phyloP scores from a whole-genome alignment of 1,140 invertebrate species.

The Calliphora vicina region DNA sequence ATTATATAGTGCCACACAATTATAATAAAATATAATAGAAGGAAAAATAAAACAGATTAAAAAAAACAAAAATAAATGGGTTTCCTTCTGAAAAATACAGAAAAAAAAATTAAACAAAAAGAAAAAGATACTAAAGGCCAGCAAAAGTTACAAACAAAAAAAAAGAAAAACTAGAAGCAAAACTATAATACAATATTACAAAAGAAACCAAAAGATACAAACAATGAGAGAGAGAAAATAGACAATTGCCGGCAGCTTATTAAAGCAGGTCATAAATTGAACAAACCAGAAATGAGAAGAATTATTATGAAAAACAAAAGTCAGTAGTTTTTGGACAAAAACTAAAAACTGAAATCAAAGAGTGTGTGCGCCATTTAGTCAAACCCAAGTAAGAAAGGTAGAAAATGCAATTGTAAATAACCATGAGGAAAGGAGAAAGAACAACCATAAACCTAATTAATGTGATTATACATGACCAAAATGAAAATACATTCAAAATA shows the following conservation, averaged over 20 bases:
- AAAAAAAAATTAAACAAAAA: not conserved
- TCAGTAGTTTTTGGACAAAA: not conserved
- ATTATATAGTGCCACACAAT: not conserved
- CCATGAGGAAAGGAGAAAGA: not conserved
- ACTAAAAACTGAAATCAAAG: not conserved
- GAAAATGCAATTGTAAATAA: not conserved
- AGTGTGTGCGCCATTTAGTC: not conserved
- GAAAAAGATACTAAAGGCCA: not conserved
- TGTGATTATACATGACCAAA: not conserved
- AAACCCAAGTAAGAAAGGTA: not conserved
- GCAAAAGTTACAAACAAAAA: not conserved
- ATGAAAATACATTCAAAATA: not conserved
- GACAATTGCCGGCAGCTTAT: not conserved
- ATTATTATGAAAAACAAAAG: not conserved
- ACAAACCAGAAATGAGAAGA: not conserved
- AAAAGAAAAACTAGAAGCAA: not conserved
- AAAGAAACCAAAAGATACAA: not conserved
- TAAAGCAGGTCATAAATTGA: constrained; percentile 17
- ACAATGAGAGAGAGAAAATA: not conserved
- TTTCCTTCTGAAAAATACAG: not conserved
- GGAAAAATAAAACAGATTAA: not conserved
- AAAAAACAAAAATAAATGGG: not conserved
- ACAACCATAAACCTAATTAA: not conserved
- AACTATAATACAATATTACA: no score
- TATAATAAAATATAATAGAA: not conserved